phyloP scores from a whole-genome alignment of 1,140 invertebrate genomes.

The Habropoda laboriosa region DNA sequence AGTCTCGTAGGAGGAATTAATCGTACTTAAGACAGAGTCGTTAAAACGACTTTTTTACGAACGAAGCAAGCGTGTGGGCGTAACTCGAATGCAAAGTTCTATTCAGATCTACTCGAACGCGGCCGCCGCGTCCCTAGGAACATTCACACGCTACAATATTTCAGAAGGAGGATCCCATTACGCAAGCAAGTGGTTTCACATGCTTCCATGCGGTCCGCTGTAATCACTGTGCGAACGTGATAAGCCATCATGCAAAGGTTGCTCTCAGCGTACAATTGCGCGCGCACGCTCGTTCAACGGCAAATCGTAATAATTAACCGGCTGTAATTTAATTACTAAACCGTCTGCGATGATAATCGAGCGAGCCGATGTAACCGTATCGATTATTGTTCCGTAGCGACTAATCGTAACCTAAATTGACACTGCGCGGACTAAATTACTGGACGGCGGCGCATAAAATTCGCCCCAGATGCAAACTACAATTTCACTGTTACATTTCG shows the following conservation, averaged over 20 bases:
- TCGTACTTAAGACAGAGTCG: neutral
- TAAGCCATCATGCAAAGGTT: constrained; percentile 22
- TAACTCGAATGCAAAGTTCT: neutral
- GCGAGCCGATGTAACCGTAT: too few relatives aligned
- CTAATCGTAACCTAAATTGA: too few relatives aligned
- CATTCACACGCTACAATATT: constrained; percentile 31
- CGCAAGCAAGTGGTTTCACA: constrained; percentile 34
- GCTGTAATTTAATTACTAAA: constrained; percentile 16
- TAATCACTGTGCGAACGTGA: constrained; percentile 29
- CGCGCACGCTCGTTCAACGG: neutral
- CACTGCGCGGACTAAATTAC: neutral
- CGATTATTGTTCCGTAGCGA: neutral
- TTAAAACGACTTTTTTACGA: neutral
- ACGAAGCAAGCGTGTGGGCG: neutral
- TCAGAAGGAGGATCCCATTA: constrained; percentile 34
- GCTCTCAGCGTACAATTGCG: constrained; percentile 10
- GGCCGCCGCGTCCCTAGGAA: neutral
- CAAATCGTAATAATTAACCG: constrained; percentile 42
- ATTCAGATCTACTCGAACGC: neutral
- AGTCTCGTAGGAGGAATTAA: neutral
- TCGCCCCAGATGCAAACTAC: too few relatives aligned
- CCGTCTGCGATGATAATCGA: neutral
- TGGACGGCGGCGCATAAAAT: too few relatives aligned
- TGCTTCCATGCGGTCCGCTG: neutral
- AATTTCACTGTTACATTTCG: too few relatives aligned